Evolutionary conservation across 2,113 vertebrate species (phyloP).

Genomic region (Poicephalus gulielmi): DNA sequence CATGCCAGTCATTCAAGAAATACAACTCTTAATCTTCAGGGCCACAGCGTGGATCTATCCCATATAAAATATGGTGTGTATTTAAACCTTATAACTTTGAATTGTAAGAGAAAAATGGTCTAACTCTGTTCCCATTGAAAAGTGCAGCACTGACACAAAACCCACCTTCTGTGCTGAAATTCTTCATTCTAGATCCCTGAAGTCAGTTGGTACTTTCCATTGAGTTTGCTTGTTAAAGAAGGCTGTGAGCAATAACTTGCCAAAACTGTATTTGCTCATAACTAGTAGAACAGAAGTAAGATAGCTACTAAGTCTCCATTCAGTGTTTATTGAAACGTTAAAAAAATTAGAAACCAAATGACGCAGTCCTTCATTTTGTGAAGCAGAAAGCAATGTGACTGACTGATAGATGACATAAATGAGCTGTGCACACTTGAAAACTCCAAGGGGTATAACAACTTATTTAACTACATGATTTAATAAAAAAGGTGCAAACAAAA

Average conservation of each 20-base stretch:
- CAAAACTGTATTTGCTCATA: neutral
- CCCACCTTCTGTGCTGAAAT: neutral
- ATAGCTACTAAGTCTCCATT: neutral
- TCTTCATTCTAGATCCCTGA: neutral
- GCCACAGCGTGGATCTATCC: neutral
- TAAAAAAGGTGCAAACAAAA: constrained; percentile 9
- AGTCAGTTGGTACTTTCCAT: neutral
- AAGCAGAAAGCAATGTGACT: neutral
- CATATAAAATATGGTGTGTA: neutral
- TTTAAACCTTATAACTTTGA: neutral
- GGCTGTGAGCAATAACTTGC: neutral
- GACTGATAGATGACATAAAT: neutral
- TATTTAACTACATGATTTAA: neutral
- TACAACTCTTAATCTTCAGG: neutral
- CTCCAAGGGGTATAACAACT: neutral
- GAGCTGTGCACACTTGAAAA: neutral
- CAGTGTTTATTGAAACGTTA: neutral
- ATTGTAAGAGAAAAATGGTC: neutral
- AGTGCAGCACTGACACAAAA: neutral
- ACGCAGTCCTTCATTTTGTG: neutral
- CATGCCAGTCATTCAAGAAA: neutral
- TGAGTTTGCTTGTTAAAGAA: neutral
- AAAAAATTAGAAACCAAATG: constrained; percentile 5
- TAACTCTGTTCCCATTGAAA: neutral
- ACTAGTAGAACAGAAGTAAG: neutral